Conservation (phyloP, 2,888 invertebrate species). For the Latrodectus elegans region DNA sequence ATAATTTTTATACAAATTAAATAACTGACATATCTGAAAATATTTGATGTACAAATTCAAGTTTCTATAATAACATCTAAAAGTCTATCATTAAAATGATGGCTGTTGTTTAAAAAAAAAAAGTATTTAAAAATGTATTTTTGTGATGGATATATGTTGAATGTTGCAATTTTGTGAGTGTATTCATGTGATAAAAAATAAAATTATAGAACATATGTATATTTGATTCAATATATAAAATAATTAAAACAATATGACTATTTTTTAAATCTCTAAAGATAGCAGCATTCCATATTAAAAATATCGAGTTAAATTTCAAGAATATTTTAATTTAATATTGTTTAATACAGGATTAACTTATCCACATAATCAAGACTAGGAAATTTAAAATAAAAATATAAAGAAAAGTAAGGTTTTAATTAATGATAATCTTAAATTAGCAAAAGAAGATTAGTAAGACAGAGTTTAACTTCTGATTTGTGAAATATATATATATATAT, state of each 20-base stretch:
- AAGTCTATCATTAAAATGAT: conserved; percentile 15
- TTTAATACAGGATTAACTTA: too few species aligned
- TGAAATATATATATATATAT: too few species aligned
- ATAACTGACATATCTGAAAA: conserved; percentile 43
- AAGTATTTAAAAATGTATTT: conserved; percentile 48
- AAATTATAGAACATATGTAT: conserved; percentile 26
- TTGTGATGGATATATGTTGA: conserved; percentile 65
- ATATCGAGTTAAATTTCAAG: too few species aligned
- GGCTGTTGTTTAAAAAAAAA: conserved; percentile 15
- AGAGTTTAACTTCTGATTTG: too few species aligned
- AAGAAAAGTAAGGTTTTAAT: too few species aligned
- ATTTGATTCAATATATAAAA: neutral
- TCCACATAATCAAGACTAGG: too few species aligned
- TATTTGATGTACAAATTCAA: conserved; percentile 21
- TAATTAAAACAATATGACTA: neutral
- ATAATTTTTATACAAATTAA: conserved; percentile 54
- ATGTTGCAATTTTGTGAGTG: conserved; percentile 62
- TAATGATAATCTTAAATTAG: too few species aligned
- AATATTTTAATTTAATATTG: too few species aligned
- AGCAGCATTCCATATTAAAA: too few species aligned
- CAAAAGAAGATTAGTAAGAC: too few species aligned
- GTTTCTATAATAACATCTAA: conserved; percentile 28
- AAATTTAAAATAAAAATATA: too few species aligned
- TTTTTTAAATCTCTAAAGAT: too few species aligned
- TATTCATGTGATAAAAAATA: conserved; percentile 56